phyloP scores from a whole-genome alignment of 2,797 vertebrate genomes.

The Phataginus tricuspis region DNA sequence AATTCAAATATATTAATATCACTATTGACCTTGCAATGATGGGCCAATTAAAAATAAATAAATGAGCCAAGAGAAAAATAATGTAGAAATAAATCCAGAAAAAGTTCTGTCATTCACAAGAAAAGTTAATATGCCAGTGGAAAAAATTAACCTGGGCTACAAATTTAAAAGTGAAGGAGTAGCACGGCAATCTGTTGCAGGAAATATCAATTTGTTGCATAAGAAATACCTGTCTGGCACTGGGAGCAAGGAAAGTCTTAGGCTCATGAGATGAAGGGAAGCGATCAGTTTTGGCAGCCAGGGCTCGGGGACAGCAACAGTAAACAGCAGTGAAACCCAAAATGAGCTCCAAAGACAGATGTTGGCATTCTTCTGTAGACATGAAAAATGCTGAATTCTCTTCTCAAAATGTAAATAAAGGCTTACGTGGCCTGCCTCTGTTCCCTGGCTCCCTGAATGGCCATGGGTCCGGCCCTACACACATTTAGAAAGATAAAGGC shows the following conservation, averaged over 20 bases:
- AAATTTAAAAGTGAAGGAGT: neutral
- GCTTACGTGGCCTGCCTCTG: slow-evolving; percentile 21
- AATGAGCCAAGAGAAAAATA: neutral
- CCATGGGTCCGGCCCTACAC: slow-evolving; percentile 59
- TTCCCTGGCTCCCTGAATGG: slow-evolving; percentile 62
- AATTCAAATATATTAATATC: neutral
- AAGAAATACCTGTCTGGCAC: neutral
- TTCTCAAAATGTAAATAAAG: slow-evolving; percentile 50
- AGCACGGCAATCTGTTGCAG: neutral
- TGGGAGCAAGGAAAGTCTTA: neutral
- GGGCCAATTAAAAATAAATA: neutral
- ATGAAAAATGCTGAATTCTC: slow-evolving; percentile 4
- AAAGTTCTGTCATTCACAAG: neutral
- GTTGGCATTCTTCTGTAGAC: neutral
- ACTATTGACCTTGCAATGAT: neutral
- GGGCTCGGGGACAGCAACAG: fast-evolving
- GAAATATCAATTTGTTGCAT: too few relatives aligned
- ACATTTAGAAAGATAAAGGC: slow-evolving; percentile 73
- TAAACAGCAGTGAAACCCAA: neutral
- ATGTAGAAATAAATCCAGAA: slow-evolving; percentile 37
- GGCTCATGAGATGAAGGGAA: neutral
- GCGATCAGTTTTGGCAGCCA: fast-evolving
- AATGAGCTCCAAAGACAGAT: neutral
- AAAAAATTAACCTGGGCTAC: neutral
- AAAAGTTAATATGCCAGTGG: neutral